These are phyloP conservation scores for Carlito syrichta DNA, from an alignment of 2,113 vertebrate genomes.

Conservation along the genomic window DNA sequence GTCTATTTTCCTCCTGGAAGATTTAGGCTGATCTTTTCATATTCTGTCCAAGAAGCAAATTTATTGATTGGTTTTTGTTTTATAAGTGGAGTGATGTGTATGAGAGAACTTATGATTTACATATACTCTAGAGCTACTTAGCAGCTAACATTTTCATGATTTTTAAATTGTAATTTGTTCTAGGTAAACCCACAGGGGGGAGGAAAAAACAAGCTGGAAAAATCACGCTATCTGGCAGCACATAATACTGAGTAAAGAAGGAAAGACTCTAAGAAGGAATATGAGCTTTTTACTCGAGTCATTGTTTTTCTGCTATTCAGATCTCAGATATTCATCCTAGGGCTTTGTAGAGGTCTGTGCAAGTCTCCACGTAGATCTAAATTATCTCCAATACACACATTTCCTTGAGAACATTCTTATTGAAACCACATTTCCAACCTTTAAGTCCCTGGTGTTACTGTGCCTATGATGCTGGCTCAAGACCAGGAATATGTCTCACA, in stretches of 20 bases:
- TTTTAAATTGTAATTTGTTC: slow-evolving; percentile 36
- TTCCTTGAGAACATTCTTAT: slow-evolving; percentile 71
- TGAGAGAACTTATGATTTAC: background rate
- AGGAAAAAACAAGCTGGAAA: background rate
- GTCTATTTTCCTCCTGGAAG: background rate
- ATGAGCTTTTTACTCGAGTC: background rate
- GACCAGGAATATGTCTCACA: slow-evolving; percentile 68
- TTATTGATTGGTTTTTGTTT: background rate
- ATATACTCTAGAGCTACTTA: background rate
- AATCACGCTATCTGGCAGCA: background rate
- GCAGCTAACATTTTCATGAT: background rate
- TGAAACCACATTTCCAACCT: slow-evolving; percentile 73
- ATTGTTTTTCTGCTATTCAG: slow-evolving; percentile 1
- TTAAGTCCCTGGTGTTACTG: slow-evolving; percentile 46
- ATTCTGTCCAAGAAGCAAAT: background rate
- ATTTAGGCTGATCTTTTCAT: background rate
- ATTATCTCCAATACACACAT: slow-evolving; percentile 58
- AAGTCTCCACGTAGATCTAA: slow-evolving; percentile 44
- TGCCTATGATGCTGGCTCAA: slow-evolving; percentile 60
- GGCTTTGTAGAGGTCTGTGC: slow-evolving; percentile 7
- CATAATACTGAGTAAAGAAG: background rate
- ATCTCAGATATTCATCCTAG: slow-evolving; percentile 21
- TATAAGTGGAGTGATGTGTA: background rate
- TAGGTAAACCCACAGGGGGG: background rate
- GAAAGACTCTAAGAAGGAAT: background rate